Evolutionary conservation across 2,113 vertebrate species (phyloP), one percentile per base, ranked within the genome.

Genomic region (Fulmarus glacialis): DNA sequence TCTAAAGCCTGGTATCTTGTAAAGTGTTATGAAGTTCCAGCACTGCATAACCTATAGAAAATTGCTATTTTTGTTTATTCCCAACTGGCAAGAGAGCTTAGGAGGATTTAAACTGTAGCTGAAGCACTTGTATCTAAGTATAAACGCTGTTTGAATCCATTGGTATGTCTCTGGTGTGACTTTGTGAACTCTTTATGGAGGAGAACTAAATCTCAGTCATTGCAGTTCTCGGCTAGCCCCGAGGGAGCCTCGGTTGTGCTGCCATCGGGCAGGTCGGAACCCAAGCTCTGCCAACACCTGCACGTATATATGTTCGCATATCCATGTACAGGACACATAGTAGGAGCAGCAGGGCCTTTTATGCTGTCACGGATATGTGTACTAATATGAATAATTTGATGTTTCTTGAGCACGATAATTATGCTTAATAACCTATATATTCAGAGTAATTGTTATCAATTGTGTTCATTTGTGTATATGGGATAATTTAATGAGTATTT

Each of bases 321-420:
- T 13, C 36, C 22, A 7, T 16, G 21, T 38, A 20, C 30, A 45
- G 73, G 81, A 79, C 52, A 36, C 43, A 22, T 3, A 29, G 26
- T 14, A 87, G 73, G 48, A 59, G 20, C 8, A 89, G 43, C 21
- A 79, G 36, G 3, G 36, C 56, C 29, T 82, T 64, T 62, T 62
- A 20, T 53, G 16, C 27, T 93, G 53, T 34, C 81, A n/a, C 42
- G 53, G 60, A 9, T 81, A 9, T 47, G 23, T 83, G 30, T 68
- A 71, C 56, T 64, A 60, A 48, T 87, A 42, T n/a, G 17, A 95
- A 79, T 89, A 77, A 82, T 75, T 42, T 70, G 30, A 22, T 88
- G 78, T 95, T 94, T 88, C 87, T 91, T 67, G 66, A 95, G 74
- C 53, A 91, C 70, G 47, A 36, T 80, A 89, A 93, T 96, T 91